phyloP scores from a whole-genome alignment of 1,140 invertebrate species.

The Chlorops oryzae region DNA sequence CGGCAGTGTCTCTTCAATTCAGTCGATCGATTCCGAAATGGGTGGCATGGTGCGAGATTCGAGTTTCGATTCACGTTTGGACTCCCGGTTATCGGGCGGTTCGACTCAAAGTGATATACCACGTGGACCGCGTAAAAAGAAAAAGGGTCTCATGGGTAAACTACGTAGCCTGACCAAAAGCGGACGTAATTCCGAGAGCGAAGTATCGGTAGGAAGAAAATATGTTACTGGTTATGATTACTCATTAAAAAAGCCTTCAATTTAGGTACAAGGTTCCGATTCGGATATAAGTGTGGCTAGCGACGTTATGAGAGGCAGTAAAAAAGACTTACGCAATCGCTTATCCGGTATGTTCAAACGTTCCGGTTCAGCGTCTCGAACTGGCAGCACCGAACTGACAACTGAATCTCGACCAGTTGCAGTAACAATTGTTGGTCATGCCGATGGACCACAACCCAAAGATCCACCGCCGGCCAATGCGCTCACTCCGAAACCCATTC shows the following conservation, averaged over 20 bases:
- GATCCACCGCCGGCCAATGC: slow-evolving; percentile 42
- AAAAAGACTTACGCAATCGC: slow-evolving; percentile 71
- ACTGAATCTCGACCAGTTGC: slow-evolving; percentile 36
- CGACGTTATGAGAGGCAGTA: slow-evolving; percentile 57
- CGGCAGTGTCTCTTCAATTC: slow-evolving; percentile 72
- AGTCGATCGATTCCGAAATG: slow-evolving; percentile 63
- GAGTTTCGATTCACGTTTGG: slow-evolving; percentile 48
- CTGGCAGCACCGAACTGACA: slow-evolving; percentile 36
- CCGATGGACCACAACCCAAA: slow-evolving; percentile 36
- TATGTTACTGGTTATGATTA: not conserved
- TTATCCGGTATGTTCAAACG: slow-evolving; percentile 77
- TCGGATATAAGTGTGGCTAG: slow-evolving; percentile 66
- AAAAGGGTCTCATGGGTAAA: slow-evolving; percentile 76
- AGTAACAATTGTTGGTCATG: slow-evolving; percentile 39
- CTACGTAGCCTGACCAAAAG: slow-evolving; percentile 80
- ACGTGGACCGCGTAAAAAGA: slow-evolving; percentile 69
- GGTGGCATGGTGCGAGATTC: slow-evolving; percentile 48
- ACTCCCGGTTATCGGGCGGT: slow-evolving; percentile 67
- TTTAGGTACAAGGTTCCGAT: slow-evolving; percentile 61
- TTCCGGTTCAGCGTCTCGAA: slow-evolving; percentile 41
- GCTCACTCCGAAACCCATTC: slow-evolving; percentile 38
- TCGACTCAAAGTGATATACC: slow-evolving; percentile 79
- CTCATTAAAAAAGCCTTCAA: slow-evolving; percentile 1
- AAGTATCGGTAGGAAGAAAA: slow-evolving; percentile 36
- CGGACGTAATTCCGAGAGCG: slow-evolving; percentile 50